phyloP scores from a whole-genome alignment of 2,888 invertebrate species.

The Miltochrista miniata region DNA sequence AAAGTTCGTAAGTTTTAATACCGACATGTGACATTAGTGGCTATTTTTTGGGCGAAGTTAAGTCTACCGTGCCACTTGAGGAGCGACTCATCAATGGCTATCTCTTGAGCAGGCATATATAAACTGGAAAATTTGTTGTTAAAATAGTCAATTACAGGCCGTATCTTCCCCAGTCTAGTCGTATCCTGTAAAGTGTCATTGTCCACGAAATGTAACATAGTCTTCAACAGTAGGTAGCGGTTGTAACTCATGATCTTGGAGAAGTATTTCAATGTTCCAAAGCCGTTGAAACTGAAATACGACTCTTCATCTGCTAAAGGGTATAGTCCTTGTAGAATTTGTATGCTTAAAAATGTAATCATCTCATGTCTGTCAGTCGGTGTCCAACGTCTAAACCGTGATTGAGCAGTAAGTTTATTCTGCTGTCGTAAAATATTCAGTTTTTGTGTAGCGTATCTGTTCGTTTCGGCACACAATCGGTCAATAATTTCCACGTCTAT shows the following conservation, averaged over 20 bases:
- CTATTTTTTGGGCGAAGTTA: background rate
- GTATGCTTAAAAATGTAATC: background rate
- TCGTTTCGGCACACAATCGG: background rate
- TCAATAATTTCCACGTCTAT: background rate
- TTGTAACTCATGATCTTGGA: no score
- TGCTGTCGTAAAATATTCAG: background rate
- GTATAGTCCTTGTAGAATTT: no score
- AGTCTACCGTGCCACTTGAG: background rate
- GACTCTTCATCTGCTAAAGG: background rate
- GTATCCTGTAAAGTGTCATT: background rate
- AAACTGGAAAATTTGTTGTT: background rate
- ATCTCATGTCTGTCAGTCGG: background rate
- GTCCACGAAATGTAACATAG: slow-evolving; percentile 3
- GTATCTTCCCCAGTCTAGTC: background rate
- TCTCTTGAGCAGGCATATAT: background rate
- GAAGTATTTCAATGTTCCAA: slow-evolving; percentile 8
- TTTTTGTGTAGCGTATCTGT: background rate
- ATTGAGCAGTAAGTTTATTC: background rate
- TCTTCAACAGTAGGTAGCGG: background rate
- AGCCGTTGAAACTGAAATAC: slow-evolving; percentile 13
- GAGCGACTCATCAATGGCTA: background rate
- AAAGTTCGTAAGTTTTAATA: background rate
- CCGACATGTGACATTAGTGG: background rate
- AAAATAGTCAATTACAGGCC: background rate
- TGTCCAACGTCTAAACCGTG: background rate